Conservation (phyloP, 2,888 invertebrate species). For the Aporophyla nigra region DNA sequence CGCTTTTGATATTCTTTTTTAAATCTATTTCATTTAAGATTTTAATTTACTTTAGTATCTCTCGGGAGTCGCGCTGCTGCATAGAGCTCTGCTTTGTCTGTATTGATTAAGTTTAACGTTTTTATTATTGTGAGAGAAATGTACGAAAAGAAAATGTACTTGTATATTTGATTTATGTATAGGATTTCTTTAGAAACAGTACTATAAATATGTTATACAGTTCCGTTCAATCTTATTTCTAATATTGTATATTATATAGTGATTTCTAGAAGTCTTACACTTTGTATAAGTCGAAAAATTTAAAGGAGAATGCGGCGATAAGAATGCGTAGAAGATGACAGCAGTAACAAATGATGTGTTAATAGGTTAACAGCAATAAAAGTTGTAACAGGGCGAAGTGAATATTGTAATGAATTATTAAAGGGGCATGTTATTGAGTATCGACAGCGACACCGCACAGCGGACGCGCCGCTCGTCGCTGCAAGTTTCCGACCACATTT, state of each 20-base stretch:
- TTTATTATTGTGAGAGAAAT: slow-evolving; percentile 47
- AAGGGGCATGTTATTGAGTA: slow-evolving; percentile 56
- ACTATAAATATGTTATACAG: neutral
- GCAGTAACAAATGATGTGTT: slow-evolving; percentile 34
- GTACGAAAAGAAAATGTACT: slow-evolving; percentile 19
- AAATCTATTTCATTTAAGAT: slow-evolving; percentile 77
- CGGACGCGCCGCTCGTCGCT: slow-evolving; percentile 45
- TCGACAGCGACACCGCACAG: slow-evolving; percentile 40
- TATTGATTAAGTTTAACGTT: slow-evolving; percentile 59
- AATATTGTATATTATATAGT: neutral
- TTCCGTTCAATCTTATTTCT: slow-evolving; percentile 10
- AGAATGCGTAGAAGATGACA: slow-evolving; percentile 12
- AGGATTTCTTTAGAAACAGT: slow-evolving; percentile 9
- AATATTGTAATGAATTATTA: slow-evolving; percentile 65
- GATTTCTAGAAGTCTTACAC: slow-evolving; percentile 1
- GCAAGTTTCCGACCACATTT: slow-evolving; percentile 68
- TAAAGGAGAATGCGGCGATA: neutral
- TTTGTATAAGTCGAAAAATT: neutral
- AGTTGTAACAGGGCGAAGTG: slow-evolving; percentile 46
- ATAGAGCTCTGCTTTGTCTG: slow-evolving; percentile 51
- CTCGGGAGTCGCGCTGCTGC: slow-evolving; percentile 65
- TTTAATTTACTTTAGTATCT: slow-evolving; percentile 76
- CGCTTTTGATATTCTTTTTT: slow-evolving; percentile 80
- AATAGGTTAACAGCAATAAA: slow-evolving; percentile 47
- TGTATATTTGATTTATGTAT: slow-evolving; percentile 27